Evolutionary conservation across 1,140 invertebrate species (phyloP), one percentile per base, ranked within the genome.

Genomic region (Diprion similis): DNA sequence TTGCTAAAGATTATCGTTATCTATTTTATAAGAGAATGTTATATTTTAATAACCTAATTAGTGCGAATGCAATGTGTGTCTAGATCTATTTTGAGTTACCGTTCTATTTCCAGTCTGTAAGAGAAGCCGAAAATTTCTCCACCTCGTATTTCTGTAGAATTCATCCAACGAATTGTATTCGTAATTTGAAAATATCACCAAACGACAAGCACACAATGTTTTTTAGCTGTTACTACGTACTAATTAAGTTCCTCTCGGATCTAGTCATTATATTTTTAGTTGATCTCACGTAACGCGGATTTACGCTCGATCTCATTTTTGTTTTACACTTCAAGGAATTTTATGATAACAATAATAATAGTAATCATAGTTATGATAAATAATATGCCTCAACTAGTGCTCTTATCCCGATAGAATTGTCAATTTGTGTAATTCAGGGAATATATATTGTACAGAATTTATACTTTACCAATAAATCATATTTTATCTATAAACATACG

Each of bases 21-120:
- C 80, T 86, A 86, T 80, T 86, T 85, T 86, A 71, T 86, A 86
- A 86, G 85, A 83, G 73, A 85, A 79, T 82, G 79, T 77, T 85
- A 75, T 78, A 77, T 71, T 24, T 64, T 74, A 70, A 47, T n/a
- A 70, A 69, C 47, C 10, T 51, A 45, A 47, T 46, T 45, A 48
- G n/a, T 18, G 46, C n/a, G 47, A 73, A 46, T 46, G 68, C 64
- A 19, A 70, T 70, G 15, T 73, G 17, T 66, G 45, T 45, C 10
- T 45, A 51, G 8, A 15, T 18, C 18, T 46, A 70, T 18, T 37
- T 68, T 37, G 3, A 68, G 1, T 68, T 13, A 17, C 67, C 13
- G 9, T 68, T 37, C 24, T 37, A 37, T 37, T 37, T 4, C 24
- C 24, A 37, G 24, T 37, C 24, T 37, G 24, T 37, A 37, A 1